Percentiles rank a stretch among this genome's conserved stretches.
phyloP scores from a whole-genome alignment of 2,888 invertebrate genomes.

The Rutpela maculata region DNA sequence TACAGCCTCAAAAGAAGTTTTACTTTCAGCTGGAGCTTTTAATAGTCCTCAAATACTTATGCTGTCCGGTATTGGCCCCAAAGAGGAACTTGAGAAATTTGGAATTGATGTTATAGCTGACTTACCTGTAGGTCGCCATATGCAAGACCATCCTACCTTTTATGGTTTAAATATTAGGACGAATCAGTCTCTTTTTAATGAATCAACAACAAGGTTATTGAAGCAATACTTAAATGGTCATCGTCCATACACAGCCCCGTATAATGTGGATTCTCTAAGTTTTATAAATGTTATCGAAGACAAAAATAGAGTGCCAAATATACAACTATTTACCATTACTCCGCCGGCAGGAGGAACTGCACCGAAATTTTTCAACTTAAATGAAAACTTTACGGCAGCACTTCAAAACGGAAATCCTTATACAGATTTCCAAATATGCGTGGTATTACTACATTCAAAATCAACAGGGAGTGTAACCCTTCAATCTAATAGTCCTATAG shows the following conservation, averaged over 20 bases:
- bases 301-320: conserved; percentile 33
- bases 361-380: background rate
- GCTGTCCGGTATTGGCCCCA: conserved; percentile 78
- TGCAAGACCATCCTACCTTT: conserved; percentile 9
- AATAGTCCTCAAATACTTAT: conserved; percentile 86
- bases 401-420: background rate
- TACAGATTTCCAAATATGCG: conserved; percentile 1
- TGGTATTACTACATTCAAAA: conserved; percentile 57
- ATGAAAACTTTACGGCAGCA: background rate
- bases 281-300: conserved; percentile 36
- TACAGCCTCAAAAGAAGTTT: conserved; percentile 85
- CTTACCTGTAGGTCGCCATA: conserved; percentile 19
- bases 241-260: conserved; percentile 34
- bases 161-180: conserved; percentile 31
- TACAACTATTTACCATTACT: conserved; percentile 26
- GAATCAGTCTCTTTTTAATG: conserved; percentile 35
- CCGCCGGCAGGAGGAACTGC: background rate
- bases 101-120: background rate
- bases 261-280: conserved; percentile 13
- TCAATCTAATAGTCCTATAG: conserved; percentile 59
- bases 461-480: conserved; percentile 59
- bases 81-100: background rate
- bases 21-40: conserved; percentile 90
- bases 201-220: conserved; percentile 13
- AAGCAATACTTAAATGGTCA: conserved; percentile 18